Base-by-base conservation (phyloP, 2,113 vertebrate species). In the Thalassarche chlororhynchos region DNA sequence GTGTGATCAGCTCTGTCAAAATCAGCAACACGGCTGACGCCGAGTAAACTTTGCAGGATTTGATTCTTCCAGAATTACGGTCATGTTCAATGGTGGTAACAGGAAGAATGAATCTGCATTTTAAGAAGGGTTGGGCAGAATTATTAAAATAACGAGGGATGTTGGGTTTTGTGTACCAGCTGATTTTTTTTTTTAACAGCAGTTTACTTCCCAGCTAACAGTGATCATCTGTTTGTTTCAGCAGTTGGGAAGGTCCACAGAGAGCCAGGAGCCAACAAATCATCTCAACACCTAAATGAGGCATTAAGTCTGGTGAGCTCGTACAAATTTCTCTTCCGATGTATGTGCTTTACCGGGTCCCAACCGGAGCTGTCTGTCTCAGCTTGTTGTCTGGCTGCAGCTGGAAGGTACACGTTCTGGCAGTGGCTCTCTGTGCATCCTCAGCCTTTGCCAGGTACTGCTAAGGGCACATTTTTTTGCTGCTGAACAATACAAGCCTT, bases 261-360 rank as follows among this genome's bases (percentile, higher is more conserved):
- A 28, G 83, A 78, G 68, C 58, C 68, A n/a, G 89, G 72, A 96
- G 55, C 89, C 81, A 32, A 28, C 46, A 38, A 23, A 91, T 44
- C 89, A 44, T 93, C 94, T 85, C 86, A 46, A 10, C 71, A 58
- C 71, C 79, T 92, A 65, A 92, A 96, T 93, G 89, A 92, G 36
- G 79, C 79, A 25, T 74, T 92, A 47, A 66, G 26, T 68, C 87
- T 82, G 96, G 93, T 97, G 87, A 96, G 94, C 40, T 93, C 2
- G 2, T 47, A 19, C 24, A 28, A 10, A 10, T 75, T 81, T 78
- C 60, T 89, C 29, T 58, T 57, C 21, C 2, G 4, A 5, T 16
- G 3, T 9, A 2, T 18, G 76, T 3, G 7, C 42, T 92, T 40
- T 84, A 75, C 77, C 42, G 82, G 62, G 34, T 90, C 31, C 61